phyloP scores from a whole-genome alignment of 2,797 vertebrate genomes.

The Moxostoma hubbsi region DNA sequence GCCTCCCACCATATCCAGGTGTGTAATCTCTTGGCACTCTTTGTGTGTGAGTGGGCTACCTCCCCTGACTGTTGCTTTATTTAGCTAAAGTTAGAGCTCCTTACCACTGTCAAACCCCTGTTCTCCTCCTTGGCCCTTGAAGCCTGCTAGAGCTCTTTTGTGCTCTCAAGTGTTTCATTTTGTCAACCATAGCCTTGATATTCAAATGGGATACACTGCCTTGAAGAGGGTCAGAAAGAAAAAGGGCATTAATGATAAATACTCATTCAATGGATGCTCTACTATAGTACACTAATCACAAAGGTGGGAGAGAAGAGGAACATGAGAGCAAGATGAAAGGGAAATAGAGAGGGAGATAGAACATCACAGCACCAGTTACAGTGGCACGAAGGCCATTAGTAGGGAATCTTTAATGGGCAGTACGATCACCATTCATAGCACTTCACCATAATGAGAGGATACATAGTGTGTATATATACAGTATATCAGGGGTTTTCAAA shows the following conservation, averaged over 20 bases:
- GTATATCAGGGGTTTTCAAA: slow-evolving; percentile 21
- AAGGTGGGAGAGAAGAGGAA: slow-evolving; percentile 49
- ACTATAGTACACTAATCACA: slow-evolving; percentile 55
- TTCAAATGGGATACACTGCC: slow-evolving; percentile 64
- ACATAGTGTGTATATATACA: not conserved
- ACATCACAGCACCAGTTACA: slow-evolving; percentile 54
- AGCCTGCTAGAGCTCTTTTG: slow-evolving; percentile 39
- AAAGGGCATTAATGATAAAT: slow-evolving; percentile 61
- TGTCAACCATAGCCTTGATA: slow-evolving; percentile 62
- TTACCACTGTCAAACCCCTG: slow-evolving; percentile 58
- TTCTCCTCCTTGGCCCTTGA: slow-evolving; percentile 49
- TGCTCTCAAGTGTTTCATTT: slow-evolving; percentile 49
- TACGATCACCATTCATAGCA: slow-evolving; percentile 45
- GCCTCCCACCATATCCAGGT: slow-evolving; percentile 50
- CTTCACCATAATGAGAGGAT: slow-evolving; percentile 27
- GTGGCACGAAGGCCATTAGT: not conserved
- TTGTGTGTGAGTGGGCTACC: slow-evolving; percentile 53
- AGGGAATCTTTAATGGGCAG: slow-evolving; percentile 46
- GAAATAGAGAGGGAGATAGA: slow-evolving; percentile 47
- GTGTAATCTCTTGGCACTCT: slow-evolving; percentile 22
- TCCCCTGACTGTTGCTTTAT: slow-evolving; percentile 60
- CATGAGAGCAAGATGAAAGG: slow-evolving; percentile 29
- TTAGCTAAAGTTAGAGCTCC: slow-evolving; percentile 57
- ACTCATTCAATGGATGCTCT: slow-evolving; percentile 55
- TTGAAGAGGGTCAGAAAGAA: slow-evolving; percentile 51